Evolutionary conservation across 1,140 invertebrate genomes (phyloP).

Genomic region (Drosophila eugracilis): DNA sequence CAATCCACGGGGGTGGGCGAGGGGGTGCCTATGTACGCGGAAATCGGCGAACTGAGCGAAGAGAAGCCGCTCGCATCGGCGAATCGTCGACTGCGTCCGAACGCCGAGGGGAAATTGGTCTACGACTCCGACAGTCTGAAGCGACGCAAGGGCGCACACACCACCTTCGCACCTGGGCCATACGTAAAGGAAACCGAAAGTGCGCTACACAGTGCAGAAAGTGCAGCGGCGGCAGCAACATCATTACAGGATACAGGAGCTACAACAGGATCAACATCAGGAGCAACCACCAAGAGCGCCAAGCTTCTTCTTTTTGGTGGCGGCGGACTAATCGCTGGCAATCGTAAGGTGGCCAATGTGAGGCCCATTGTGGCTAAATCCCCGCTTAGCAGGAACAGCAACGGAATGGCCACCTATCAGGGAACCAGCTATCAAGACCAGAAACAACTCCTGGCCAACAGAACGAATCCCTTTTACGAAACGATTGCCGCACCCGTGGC

Average conservation of each 20-base stretch:
- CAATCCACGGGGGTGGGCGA: conserved; percentile 20
- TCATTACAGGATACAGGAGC: conserved; percentile 18
- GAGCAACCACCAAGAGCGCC: conserved; percentile 52
- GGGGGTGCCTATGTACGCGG: conserved; percentile 77
- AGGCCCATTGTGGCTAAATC: conserved; percentile 75
- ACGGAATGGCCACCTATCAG: conserved; percentile 51
- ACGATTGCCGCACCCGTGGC: conserved; percentile 40
- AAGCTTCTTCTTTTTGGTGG: conserved; percentile 71
- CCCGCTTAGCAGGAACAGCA: conserved; percentile 52
- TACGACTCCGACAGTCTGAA: conserved; percentile 95
- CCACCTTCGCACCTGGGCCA: conserved; percentile 93
- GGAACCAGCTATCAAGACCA: conserved; percentile 64
- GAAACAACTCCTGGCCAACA: conserved; percentile 74
- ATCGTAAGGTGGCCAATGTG: conserved; percentile 82
- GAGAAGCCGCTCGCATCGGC: conserved; percentile 65
- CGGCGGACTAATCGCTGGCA: conserved; percentile 52
- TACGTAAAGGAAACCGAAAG: conserved; percentile 89
- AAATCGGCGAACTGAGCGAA: conserved; percentile 80
- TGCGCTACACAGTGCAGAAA: conserved; percentile 78
- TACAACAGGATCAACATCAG: conserved; percentile 11
- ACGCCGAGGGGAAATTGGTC: conserved; percentile 95
- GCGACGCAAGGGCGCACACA: conserved; percentile 91
- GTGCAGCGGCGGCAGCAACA: conserved; percentile 55
- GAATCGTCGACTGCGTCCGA: conserved; percentile 89
- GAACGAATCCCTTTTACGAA: conserved; percentile 81